Conservation (phyloP, 2,797 vertebrate species). For the Urophycis tenuis region DNA sequence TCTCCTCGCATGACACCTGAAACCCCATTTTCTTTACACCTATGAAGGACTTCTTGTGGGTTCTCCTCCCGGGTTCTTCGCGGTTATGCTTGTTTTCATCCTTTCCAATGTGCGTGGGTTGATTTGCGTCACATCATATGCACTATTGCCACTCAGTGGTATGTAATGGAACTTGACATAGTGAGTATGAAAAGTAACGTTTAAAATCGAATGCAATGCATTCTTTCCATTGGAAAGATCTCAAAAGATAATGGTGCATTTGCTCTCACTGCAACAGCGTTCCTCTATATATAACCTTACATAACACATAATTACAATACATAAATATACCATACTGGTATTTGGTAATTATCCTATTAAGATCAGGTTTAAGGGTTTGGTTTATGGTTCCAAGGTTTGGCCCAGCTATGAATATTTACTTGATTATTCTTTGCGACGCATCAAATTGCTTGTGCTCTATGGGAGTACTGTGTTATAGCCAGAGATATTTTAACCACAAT, state of each 20-base stretch:
- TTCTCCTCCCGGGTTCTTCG: not conserved
- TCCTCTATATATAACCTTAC: too few species aligned
- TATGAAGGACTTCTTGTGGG: not conserved
- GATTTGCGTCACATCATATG: conserved; percentile 14
- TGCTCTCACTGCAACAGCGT: too few species aligned
- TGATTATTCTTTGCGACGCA: not conserved
- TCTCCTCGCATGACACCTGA: not conserved
- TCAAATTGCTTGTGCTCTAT: not conserved
- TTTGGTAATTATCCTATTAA: too few species aligned
- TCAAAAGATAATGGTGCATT: too few species aligned
- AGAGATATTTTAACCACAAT: not conserved
- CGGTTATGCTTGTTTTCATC: not conserved
- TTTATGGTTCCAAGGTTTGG: too few species aligned
- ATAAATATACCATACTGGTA: too few species aligned
- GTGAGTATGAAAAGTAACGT: not conserved
- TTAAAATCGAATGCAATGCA: not conserved
- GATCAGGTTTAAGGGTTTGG: too few species aligned
- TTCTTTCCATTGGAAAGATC: too few species aligned
- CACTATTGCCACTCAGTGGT: conserved; percentile 57
- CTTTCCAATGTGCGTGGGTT: conserved; percentile 18
- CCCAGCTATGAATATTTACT: not conserved
- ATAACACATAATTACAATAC: too few species aligned
- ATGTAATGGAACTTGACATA: conserved; percentile 28
- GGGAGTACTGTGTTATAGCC: not conserved
- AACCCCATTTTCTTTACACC: not conserved